Conservation (phyloP, 2,797 vertebrate species). For the Hydrolagus colliei region DNA sequence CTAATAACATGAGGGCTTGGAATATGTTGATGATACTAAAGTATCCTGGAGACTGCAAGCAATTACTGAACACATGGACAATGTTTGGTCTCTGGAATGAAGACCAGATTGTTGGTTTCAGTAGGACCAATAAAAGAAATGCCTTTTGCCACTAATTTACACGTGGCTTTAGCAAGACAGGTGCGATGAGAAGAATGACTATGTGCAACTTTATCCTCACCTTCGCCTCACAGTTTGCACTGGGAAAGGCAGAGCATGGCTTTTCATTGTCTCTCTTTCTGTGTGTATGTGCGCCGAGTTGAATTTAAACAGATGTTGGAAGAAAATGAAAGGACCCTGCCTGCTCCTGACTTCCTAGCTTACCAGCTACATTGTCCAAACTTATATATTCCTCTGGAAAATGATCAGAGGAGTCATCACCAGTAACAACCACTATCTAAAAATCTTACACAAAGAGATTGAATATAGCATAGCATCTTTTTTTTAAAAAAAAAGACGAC, state of each 20-base stretch:
- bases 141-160: neutral
- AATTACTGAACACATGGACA: neutral
- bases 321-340: slow-evolving; percentile 19
- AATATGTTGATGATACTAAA: too few relatives aligned
- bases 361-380: neutral
- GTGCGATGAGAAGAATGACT: neutral
- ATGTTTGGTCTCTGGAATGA: neutral
- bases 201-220: neutral
- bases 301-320: slow-evolving; percentile 28
- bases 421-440: neutral
- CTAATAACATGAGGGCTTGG: neutral
- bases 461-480: neutral
- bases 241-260: slow-evolving; percentile 7
- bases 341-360: neutral
- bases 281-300: neutral
- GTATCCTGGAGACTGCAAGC: neutral
- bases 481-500: neutral
- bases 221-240: neutral
- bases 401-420: slow-evolving; percentile 20
- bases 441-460: slow-evolving; percentile 10
- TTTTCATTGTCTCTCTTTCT: neutral
- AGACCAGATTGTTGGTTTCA: neutral
- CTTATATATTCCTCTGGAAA: slow-evolving; percentile 7
- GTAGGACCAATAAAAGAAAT: neutral
- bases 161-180: neutral